Conservation (phyloP, 2,888 invertebrate species). For the Agrenia bidenticulata region DNA sequence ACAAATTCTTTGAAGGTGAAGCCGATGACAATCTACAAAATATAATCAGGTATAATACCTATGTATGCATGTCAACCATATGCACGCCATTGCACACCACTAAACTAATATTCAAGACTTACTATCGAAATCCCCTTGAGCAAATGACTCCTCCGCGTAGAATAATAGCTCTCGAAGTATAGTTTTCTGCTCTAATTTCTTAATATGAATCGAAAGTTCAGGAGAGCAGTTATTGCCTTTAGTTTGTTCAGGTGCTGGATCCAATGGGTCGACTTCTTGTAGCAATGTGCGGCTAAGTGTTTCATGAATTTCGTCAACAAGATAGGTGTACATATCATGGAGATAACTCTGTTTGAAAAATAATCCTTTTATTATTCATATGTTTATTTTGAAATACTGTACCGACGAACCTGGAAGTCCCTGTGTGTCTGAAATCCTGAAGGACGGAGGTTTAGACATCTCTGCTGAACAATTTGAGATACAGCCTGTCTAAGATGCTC, state of each 20-base stretch:
- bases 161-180: slow-evolving; percentile 27
- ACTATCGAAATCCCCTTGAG: slow-evolving; percentile 45
- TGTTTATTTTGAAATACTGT: slow-evolving; percentile 5
- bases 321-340: slow-evolving; percentile 44
- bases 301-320: slow-evolving; percentile 45
- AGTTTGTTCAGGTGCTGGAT: slow-evolving; percentile 14
- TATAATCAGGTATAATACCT: too few species aligned
- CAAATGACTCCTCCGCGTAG: slow-evolving; percentile 46
- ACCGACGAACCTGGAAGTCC: slow-evolving; percentile 41
- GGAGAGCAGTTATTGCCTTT: slow-evolving; percentile 21
- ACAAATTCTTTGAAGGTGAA: slow-evolving; percentile 45
- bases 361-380: neutral
- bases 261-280: slow-evolving; percentile 34
- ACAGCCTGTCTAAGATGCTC: slow-evolving; percentile 45
- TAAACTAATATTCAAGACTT: too few species aligned
- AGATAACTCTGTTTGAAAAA: slow-evolving; percentile 38
- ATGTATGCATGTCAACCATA: too few species aligned
- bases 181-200: neutral
- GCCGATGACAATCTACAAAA: slow-evolving; percentile 44
- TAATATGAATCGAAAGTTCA: neutral
- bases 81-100: too few species aligned
- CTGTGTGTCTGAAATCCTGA: slow-evolving; percentile 33
- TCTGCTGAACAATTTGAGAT: slow-evolving; percentile 43
- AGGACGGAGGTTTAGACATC: slow-evolving; percentile 26
- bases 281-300: slow-evolving; percentile 27